These are phyloP conservation scores for Cyclopterus lumpus DNA, from an alignment of 2,797 vertebrate species.

Conservation along the genomic window DNA sequence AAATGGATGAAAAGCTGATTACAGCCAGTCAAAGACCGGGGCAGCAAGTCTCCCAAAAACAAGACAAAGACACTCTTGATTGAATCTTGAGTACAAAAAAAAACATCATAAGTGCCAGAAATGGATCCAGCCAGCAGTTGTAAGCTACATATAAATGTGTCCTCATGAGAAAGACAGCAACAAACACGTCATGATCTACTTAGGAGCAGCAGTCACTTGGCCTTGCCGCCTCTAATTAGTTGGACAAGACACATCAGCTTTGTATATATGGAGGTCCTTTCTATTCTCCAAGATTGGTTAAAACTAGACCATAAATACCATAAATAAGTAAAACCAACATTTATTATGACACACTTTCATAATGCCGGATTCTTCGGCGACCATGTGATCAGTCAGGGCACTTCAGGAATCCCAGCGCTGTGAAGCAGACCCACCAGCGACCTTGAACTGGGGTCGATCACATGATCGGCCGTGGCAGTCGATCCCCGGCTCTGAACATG, in stretches of 20 bases:
- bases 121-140: not conserved
- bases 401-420: conserved; percentile 1
- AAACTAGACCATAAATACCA: not conserved
- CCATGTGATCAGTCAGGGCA: conserved; percentile 1
- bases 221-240: not conserved
- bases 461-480: conserved; percentile 19
- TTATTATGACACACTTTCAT: not conserved
- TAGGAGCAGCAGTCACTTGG: not conserved
- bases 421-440: not conserved
- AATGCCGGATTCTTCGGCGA: not conserved
- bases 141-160: not conserved
- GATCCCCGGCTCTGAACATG: conserved; percentile 12
- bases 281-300: not conserved
- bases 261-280: not conserved
- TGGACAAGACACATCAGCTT: conserved; percentile 1
- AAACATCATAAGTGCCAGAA: not conserved
- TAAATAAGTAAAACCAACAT: not conserved
- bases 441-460: conserved; percentile 35
- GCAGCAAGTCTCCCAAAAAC: not conserved
- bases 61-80: not conserved
- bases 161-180: not conserved
- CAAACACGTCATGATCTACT: not conserved
- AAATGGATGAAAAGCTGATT: conserved; percentile 36
- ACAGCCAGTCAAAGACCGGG: conserved; percentile 2
- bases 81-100: no score